Percentiles rank a stretch among this genome's conserved stretches.
These are phyloP conservation scores for Taenaris catops DNA, from an alignment of 2,888 invertebrate genomes.

Conservation along the genomic window DNA sequence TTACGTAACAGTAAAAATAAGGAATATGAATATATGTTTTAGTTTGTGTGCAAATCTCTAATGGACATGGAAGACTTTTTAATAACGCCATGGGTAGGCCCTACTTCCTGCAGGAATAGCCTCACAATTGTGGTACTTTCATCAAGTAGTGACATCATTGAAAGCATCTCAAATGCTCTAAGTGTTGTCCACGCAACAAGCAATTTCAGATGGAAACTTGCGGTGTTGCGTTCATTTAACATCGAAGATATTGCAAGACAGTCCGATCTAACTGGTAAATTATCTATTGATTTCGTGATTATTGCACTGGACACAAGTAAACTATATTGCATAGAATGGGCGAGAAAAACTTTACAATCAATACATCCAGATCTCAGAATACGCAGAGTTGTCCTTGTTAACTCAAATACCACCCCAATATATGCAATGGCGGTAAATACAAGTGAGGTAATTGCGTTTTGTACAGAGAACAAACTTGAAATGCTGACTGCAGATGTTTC, in stretches of 20 bases:
- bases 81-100: conserved; percentile 62
- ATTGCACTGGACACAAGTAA: conserved; percentile 58
- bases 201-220: conserved; percentile 55
- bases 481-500: conserved; percentile 57
- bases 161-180: conserved; percentile 53
- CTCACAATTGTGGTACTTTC: conserved; percentile 59
- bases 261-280: conserved; percentile 48
- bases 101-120: conserved; percentile 50
- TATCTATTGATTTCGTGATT: conserved; percentile 62
- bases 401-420: conserved; percentile 55
- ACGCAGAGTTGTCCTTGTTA: conserved; percentile 59
- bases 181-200: conserved; percentile 50
- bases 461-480: conserved; percentile 51
- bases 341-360: conserved; percentile 48
- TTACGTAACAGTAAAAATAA: too few species aligned
- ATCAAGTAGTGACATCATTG: conserved; percentile 51
- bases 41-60: too few species aligned
- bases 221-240: conserved; percentile 47
- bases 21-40: too few species aligned
- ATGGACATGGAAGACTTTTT: conserved; percentile 35
- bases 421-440: conserved; percentile 59
- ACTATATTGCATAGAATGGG: conserved; percentile 63
- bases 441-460: conserved; percentile 50
- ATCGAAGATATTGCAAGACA: conserved; percentile 52
- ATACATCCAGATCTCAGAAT: conserved; percentile 59